These are phyloP conservation scores for Neosilurus mollespiculum DNA, from an alignment of 2,797 vertebrate genomes.

Conservation along the genomic window DNA sequence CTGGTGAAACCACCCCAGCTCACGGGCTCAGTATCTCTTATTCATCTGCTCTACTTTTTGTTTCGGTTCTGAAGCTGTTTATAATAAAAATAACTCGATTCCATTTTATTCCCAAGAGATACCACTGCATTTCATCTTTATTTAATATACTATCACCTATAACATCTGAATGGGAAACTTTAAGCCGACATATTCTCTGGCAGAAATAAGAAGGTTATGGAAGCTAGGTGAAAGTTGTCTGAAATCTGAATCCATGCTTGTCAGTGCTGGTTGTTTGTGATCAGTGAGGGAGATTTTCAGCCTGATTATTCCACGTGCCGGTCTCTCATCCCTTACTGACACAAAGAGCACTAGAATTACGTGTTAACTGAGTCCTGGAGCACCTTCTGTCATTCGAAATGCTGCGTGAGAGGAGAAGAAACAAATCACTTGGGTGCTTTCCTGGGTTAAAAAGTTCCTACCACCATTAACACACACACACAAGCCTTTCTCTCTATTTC, in stretches of 20 bases:
- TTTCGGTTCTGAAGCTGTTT: too few relatives aligned
- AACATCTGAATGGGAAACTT: too few relatives aligned
- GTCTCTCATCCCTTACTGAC: neutral
- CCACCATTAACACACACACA: neutral
- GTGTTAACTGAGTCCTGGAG: neutral
- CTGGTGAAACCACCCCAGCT: too few relatives aligned
- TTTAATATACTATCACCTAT: too few relatives aligned
- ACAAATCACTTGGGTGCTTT: neutral
- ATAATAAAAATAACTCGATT: too few relatives aligned
- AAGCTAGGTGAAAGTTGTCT: neutral
- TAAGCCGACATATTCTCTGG: neutral
- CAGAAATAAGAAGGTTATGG: neutral
- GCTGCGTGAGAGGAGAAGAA: neutral
- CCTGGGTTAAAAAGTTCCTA: neutral
- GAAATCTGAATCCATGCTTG: neutral
- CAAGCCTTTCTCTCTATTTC: neutral
- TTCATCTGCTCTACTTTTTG: too few relatives aligned
- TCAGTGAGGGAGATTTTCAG: neutral
- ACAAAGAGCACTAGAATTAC: neutral
- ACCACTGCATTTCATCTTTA: too few relatives aligned
- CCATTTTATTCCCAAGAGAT: too few relatives aligned
- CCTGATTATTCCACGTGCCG: neutral
- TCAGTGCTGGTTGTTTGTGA: constrained; percentile 1
- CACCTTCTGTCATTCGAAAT: neutral
- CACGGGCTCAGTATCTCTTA: too few relatives aligned